These are phyloP conservation scores for Apocheima hispidaria DNA, from an alignment of 2,888 invertebrate species.

Conservation along the genomic window DNA sequence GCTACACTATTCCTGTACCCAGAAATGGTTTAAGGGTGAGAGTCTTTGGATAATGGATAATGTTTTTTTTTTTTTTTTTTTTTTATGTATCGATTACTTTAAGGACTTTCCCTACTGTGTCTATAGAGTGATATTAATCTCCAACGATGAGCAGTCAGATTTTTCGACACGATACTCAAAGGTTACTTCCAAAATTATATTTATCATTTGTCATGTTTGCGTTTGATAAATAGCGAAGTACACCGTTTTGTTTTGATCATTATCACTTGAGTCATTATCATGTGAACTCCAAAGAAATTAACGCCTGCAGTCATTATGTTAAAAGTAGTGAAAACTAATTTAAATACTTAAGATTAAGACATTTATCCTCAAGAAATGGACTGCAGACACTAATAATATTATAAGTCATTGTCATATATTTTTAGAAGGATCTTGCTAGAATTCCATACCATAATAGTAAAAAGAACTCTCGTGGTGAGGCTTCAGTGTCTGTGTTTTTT, in stretches of 20 bases:
- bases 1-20: no score
- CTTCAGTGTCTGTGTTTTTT: no score
- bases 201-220: constrained; percentile 69
- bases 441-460: no score
- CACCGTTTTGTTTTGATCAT: constrained; percentile 52
- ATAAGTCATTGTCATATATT: not conserved
- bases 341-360: constrained; percentile 48
- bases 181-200: constrained; percentile 68
- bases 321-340: constrained; percentile 35
- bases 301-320: constrained; percentile 48
- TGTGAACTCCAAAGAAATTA: constrained; percentile 44
- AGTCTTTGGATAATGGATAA: no score
- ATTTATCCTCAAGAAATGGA: constrained; percentile 32
- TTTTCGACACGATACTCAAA: constrained; percentile 68
- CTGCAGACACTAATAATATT: not conserved
- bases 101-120: constrained; percentile 15
- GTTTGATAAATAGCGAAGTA: constrained; percentile 53
- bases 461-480: no score
- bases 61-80: no score
- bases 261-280: constrained; percentile 49
- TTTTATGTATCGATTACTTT: not conserved
- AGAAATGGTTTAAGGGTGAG: no score
- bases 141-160: constrained; percentile 77
- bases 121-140: constrained; percentile 35
- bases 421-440: not conserved